A percentile compares a stretch with the other conserved stretches of the same genome.
phyloP scores from a whole-genome alignment of 2,888 invertebrate genomes.

The Phalera bucephala region DNA sequence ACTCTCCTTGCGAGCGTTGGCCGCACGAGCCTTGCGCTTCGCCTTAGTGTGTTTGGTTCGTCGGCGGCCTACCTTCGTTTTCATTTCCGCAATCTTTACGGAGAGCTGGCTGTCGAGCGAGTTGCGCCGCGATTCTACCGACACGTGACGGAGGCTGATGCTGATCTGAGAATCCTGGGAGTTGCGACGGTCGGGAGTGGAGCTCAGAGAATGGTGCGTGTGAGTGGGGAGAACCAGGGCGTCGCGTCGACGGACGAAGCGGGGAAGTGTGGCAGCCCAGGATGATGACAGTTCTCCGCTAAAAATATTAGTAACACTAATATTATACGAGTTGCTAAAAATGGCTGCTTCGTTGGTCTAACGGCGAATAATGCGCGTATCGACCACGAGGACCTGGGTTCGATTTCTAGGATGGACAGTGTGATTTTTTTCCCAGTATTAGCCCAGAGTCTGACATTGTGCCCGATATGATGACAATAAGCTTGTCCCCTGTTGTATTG shows the following conservation, averaged over 20 bases:
- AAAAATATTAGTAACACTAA: too few species aligned
- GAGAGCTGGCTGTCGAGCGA: constrained; percentile 94
- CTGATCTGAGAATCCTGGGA: constrained; percentile 88
- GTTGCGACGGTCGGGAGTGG: constrained; percentile 83
- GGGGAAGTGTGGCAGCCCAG: constrained; percentile 95
- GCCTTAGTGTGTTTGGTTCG: constrained; percentile 73
- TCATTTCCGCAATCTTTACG: constrained; percentile 92
- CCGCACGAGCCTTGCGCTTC: constrained; percentile 66
- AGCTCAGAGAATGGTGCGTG: constrained; percentile 77
- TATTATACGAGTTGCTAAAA: too few species aligned
- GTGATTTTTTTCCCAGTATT: too few species aligned
- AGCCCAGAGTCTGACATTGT: too few species aligned
- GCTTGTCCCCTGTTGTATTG: too few species aligned
- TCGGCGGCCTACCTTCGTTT: constrained; percentile 86
- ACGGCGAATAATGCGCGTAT: too few species aligned
- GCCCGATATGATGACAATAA: too few species aligned
- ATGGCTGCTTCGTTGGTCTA: too few species aligned
- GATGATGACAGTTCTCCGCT: constrained; percentile 94
- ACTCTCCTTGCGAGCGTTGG: constrained; percentile 83
- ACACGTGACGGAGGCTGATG: constrained; percentile 91
- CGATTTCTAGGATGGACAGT: too few species aligned
- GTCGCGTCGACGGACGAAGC: constrained; percentile 92
- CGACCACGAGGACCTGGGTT: too few species aligned
- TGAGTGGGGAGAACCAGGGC: constrained; percentile 86
- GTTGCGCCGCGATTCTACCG: constrained; percentile 93